phyloP scores from a whole-genome alignment of 2,888 invertebrate species.

The Therioaphis trifolii region DNA sequence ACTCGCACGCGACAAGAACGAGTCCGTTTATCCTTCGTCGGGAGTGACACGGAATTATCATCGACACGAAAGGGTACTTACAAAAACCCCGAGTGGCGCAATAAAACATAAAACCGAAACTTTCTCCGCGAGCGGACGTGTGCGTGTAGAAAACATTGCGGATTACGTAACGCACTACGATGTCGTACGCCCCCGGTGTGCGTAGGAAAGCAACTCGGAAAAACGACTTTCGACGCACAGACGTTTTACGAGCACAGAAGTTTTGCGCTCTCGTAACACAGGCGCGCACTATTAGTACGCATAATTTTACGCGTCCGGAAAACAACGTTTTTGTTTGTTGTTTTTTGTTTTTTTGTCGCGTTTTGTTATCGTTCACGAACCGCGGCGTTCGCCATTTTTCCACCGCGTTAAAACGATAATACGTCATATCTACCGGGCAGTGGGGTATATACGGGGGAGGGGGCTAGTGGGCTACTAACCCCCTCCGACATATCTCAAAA shows the following conservation, averaged over 20 bases:
- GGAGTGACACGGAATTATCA: neutral
- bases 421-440: too few relatives aligned
- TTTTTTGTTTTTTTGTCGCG: too few relatives aligned
- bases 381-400: too few relatives aligned
- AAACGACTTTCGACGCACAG: neutral
- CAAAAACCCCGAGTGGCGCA: neutral
- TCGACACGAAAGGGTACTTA: neutral
- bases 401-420: too few relatives aligned
- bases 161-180: neutral
- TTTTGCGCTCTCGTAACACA: neutral
- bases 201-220: neutral
- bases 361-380: too few relatives aligned
- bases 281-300: neutral
- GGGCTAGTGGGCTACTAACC: too few relatives aligned
- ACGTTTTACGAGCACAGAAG: neutral
- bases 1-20: neutral
- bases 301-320: neutral
- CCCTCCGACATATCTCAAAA: too few relatives aligned
- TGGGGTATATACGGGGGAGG: too few relatives aligned
- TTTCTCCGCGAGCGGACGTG: neutral
- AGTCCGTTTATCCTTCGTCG: neutral
- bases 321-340: neutral
- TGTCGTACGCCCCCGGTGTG: too few relatives aligned
- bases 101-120: neutral
- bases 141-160: neutral